Evolutionary conservation across 2,113 vertebrate genomes (phyloP), one percentile per base, ranked within the genome.

Genomic region (Heterotis niloticus): DNA sequence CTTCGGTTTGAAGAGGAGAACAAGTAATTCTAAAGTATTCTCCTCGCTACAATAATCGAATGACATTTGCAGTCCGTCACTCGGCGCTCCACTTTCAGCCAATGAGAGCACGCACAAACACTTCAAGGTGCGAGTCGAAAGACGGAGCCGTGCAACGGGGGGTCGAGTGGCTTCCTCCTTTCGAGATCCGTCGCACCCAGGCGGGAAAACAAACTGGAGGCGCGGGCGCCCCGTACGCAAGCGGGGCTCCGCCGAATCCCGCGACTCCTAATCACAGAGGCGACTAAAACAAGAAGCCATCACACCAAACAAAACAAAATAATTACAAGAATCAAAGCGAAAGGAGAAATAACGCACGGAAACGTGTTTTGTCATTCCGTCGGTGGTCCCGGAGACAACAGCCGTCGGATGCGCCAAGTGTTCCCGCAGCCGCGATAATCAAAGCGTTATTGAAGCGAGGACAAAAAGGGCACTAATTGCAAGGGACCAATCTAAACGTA

Each of bases 381-480:
- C 95, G 94, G 95, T 95, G 95, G 95, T 96, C 94, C 96, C 95
- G 93, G 94, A 98, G 97, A 99, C 96, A 99, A 99, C 96, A 99
- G 96, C 96, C 96, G 96, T 94, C 98, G 94, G 96, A 96, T 96
- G 94, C 95, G 95, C 93, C 94, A 95, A 96, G 96, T 96, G 95
- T 95, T 96, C 95, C 96, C 96, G 94, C 96, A 98, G 96, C 96
- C 96, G 96, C 96, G 96, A 98, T 99, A 99, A 99, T 99, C 98
- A 98, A 94, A 96, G 92, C 93, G 96, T 96, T 96, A 98, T 98
- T 99, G 97, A 98, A 98, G 96, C 92, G 94, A 98, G 95, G 96
- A 98, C 96, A 99, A 98, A 98, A 96, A 97, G 94, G 95, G 88
- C 94, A 95, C 96, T 99, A 98, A 99, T 98, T 98, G 98, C 96